Conservation (phyloP, 1,140 invertebrate genomes). For the Pseudomyrmex sp. region DNA sequence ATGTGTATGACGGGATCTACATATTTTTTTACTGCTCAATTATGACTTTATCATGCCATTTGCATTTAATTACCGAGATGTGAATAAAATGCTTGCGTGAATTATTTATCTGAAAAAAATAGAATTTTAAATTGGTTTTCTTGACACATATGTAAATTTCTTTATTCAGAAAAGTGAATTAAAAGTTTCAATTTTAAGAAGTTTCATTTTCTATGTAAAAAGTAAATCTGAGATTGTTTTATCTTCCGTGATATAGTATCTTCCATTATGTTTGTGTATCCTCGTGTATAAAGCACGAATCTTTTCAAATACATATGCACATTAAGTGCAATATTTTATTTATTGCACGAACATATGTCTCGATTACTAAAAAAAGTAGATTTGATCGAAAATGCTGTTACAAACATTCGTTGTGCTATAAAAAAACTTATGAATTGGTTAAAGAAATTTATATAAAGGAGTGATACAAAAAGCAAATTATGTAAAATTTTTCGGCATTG, state of each 20-base stretch:
- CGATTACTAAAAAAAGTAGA: constrained; percentile 16
- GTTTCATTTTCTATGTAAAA: constrained; percentile 19
- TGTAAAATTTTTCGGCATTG: constrained; percentile 61
- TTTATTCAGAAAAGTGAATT: constrained; percentile 21
- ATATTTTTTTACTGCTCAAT: constrained; percentile 66
- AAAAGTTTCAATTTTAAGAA: constrained; percentile 13
- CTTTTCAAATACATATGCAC: constrained; percentile 27
- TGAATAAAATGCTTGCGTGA: constrained; percentile 47
- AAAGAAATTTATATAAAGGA: constrained; percentile 42
- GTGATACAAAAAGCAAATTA: constrained; percentile 61
- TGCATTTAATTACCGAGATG: constrained; percentile 65
- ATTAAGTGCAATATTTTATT: constrained; percentile 18
- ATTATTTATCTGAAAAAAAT: constrained; percentile 6
- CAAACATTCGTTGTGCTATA: constrained; percentile 55
- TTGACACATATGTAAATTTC: constrained; percentile 22
- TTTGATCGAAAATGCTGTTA: constrained; percentile 58
- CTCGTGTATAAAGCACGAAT: neutral
- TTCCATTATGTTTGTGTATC: constrained; percentile 72
- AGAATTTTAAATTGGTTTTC: constrained; percentile 2
- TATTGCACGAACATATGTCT: constrained; percentile 17
- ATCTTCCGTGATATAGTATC: constrained; percentile 73
- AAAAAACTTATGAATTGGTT: constrained; percentile 70
- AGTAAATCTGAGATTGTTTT: constrained; percentile 61
- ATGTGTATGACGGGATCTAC: constrained; percentile 20
- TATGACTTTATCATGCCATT: constrained; percentile 58